phyloP scores from a whole-genome alignment of 1,140 invertebrate species.

The Bombus breviceps region DNA sequence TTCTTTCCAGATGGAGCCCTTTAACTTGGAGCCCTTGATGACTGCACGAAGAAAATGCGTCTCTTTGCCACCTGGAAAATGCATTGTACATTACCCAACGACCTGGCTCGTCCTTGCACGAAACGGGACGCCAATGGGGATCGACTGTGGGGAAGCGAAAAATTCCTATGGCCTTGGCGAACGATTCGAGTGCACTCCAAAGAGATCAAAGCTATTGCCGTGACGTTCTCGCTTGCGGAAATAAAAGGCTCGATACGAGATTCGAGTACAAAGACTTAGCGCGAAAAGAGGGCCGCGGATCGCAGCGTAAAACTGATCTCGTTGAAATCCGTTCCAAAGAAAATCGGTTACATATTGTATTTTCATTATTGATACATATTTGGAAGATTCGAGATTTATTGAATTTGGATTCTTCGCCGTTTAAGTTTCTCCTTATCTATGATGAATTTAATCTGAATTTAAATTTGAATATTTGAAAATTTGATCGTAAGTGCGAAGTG shows the following conservation, averaged over 20 bases:
- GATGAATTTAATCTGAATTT: background rate
- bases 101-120: slow-evolving; percentile 3
- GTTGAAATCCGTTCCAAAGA: background rate
- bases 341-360: background rate
- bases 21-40: slow-evolving; percentile 50
- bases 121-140: slow-evolving; percentile 35
- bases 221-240: slow-evolving; percentile 23
- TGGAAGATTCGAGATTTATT: background rate
- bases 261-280: background rate
- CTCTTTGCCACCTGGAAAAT: slow-evolving; percentile 44
- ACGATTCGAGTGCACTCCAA: slow-evolving; percentile 43
- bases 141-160: slow-evolving; percentile 44
- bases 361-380: too few species aligned
- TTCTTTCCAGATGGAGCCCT: slow-evolving; percentile 38
- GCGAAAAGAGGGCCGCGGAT: background rate
- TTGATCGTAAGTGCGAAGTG: background rate
- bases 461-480: background rate
- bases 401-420: background rate
- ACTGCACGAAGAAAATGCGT: slow-evolving; percentile 39
- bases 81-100: slow-evolving; percentile 59
- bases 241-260: slow-evolving; percentile 30
- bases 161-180: slow-evolving; percentile 45
- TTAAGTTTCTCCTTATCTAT: background rate
- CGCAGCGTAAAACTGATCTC: background rate
- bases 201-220: slow-evolving; percentile 58